A percentile compares a stretch with the other conserved stretches of the same genome.
Evolutionary conservation across 2,797 vertebrate genomes (phyloP).

Genomic region (Cephalopachus bancanus): DNA sequence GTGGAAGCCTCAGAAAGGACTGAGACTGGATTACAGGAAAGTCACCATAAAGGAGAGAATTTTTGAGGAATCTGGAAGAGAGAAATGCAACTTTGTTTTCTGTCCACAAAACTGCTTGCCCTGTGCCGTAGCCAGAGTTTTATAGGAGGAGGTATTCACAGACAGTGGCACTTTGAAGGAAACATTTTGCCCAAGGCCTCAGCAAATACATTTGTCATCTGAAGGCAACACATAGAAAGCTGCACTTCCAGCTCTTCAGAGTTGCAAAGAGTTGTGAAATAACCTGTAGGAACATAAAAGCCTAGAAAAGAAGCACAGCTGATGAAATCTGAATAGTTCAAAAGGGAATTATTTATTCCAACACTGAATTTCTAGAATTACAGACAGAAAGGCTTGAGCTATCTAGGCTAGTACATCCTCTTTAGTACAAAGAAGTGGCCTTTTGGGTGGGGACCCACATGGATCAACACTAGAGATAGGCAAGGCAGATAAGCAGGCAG

Average conservation of each 20-base stretch:
- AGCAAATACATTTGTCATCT: conserved; percentile 68
- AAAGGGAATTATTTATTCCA: conserved; percentile 9
- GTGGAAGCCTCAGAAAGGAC: not conserved
- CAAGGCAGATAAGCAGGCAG: not conserved
- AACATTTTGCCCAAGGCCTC: conserved; percentile 66
- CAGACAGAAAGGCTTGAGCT: not conserved
- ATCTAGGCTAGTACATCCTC: not conserved
- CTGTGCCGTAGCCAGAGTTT: not conserved
- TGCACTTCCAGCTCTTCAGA: conserved; percentile 50
- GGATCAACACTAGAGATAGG: not conserved
- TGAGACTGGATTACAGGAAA: not conserved
- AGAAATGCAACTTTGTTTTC: conserved; percentile 41
- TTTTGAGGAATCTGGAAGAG: not conserved
- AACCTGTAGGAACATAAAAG: conserved; percentile 56
- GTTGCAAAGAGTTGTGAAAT: conserved; percentile 51
- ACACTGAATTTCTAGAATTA: conserved; percentile 49
- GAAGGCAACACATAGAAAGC: conserved; percentile 67
- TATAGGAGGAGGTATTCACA: conserved; percentile 60
- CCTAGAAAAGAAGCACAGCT: conserved; percentile 62
- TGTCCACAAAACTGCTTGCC: conserved; percentile 27
- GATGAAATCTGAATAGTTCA: not conserved
- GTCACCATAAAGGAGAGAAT: not conserved
- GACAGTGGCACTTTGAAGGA: conserved; percentile 74
- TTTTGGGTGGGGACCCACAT: not conserved
- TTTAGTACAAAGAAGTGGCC: not conserved